These are phyloP conservation scores for Tachina grossa DNA, from an alignment of 2,888 invertebrate genomes.

Conservation along the genomic window DNA sequence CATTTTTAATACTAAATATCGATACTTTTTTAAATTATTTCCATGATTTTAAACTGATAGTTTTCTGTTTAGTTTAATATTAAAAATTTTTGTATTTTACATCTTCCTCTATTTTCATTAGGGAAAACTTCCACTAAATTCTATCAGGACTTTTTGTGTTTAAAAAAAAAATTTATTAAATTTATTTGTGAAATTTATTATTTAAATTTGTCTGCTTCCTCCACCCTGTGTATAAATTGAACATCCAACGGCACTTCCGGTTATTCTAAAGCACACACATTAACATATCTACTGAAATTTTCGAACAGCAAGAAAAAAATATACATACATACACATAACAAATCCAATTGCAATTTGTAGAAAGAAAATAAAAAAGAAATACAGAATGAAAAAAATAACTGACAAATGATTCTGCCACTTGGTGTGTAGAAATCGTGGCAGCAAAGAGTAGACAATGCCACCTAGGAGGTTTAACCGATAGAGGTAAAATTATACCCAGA, in stretches of 20 bases:
- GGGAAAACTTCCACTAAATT: not conserved
- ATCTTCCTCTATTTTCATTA: not conserved
- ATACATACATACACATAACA: slow-evolving; percentile 56
- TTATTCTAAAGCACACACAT: slow-evolving; percentile 69
- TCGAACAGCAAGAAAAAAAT: slow-evolving; percentile 66
- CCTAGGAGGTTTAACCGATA: slow-evolving; percentile 64
- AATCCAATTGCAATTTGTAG: slow-evolving; percentile 75
- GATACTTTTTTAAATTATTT: too few relatives aligned
- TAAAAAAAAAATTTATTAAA: not conserved
- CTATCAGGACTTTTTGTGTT: not conserved
- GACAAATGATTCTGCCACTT: slow-evolving; percentile 75
- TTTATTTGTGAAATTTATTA: not conserved
- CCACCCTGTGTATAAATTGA: slow-evolving; percentile 49
- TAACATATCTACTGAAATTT: slow-evolving; percentile 57
- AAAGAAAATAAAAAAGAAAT: slow-evolving; percentile 16
- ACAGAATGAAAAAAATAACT: slow-evolving; percentile 64
- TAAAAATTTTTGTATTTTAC: too few relatives aligned
- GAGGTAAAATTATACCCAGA: slow-evolving; percentile 56
- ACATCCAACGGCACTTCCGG: slow-evolving; percentile 60
- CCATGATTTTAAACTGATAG: too few relatives aligned
- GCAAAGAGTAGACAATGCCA: slow-evolving; percentile 66
- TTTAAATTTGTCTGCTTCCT: not conserved
- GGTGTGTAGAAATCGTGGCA: slow-evolving; percentile 66
- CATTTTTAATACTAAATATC: too few relatives aligned
- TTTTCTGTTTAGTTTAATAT: too few relatives aligned